Evolutionary conservation across 2,797 vertebrate species (phyloP).

Genomic region (Salmo trutta): DNA sequence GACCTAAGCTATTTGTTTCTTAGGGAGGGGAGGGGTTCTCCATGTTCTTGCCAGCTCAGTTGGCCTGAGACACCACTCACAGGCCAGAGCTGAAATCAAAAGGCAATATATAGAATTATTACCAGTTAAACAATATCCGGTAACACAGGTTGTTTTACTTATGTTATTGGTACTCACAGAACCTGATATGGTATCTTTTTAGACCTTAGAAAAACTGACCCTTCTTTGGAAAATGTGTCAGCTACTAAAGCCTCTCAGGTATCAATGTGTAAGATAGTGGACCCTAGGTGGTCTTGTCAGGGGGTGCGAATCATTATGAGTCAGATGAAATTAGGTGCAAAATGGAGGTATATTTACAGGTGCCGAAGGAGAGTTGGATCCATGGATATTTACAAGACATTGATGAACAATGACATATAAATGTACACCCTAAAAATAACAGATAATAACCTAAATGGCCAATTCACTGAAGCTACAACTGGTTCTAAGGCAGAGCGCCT

Average conservation of each 20-base stretch:
- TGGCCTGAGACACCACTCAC: background rate
- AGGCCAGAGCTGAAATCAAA: background rate
- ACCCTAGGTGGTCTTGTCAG: background rate
- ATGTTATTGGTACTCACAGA: background rate
- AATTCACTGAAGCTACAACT: background rate
- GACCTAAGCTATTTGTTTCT: background rate
- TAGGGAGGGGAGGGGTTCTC: background rate
- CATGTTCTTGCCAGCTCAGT: background rate
- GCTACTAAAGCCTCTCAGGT: background rate
- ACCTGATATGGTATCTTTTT: background rate
- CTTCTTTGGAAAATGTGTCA: background rate
- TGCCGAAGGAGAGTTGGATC: too few relatives aligned
- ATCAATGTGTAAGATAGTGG: background rate
- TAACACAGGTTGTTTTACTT: background rate
- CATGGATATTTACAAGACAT: too few relatives aligned
- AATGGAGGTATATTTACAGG: background rate
- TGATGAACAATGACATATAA: too few relatives aligned
- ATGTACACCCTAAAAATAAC: background rate
- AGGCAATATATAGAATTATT: background rate
- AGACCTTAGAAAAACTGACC: background rate
- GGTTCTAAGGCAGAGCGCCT: too few relatives aligned
- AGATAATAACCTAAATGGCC: background rate
- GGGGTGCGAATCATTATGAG: background rate
- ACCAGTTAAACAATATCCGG: background rate
- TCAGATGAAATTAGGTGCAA: background rate